phyloP scores from a whole-genome alignment of 2,888 invertebrate genomes.

The Melangyna quadrimaculata region DNA sequence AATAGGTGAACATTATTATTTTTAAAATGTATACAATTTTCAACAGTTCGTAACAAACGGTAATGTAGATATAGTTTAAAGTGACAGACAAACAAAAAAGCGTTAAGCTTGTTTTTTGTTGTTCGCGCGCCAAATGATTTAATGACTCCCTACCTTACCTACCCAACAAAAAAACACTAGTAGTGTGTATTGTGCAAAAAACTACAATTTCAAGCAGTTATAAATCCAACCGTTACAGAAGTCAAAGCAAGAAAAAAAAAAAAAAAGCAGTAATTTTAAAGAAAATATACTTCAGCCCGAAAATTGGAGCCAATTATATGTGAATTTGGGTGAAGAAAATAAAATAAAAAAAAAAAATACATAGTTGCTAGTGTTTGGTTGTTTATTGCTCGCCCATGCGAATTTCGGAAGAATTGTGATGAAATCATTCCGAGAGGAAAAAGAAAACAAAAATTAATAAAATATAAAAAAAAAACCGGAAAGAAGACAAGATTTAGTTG shows the following conservation, averaged over 20 bases:
- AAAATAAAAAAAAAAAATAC: background rate
- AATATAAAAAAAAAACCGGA: background rate
- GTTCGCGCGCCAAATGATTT: slow-evolving; percentile 27
- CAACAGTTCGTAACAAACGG: background rate
- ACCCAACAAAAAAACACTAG: background rate
- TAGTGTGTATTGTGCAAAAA: slow-evolving; percentile 19
- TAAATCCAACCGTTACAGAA: background rate
- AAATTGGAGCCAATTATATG: slow-evolving; percentile 27
- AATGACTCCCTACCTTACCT: background rate
- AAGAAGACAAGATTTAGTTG: background rate
- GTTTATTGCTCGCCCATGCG: slow-evolving; percentile 7
- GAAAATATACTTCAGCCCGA: slow-evolving; percentile 9
- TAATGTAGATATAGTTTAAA: no score
- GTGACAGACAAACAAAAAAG: background rate
- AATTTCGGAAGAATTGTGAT: slow-evolving; percentile 24
- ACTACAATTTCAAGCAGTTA: background rate
- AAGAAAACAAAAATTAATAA: background rate
- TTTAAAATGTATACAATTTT: background rate
- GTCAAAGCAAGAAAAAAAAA: background rate
- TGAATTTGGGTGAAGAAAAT: background rate
- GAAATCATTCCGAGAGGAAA: background rate
- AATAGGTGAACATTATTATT: background rate
- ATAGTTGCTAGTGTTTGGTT: background rate
- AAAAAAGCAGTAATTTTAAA: background rate
- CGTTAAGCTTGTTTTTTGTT: slow-evolving; percentile 12